phyloP scores from a whole-genome alignment of 2,797 vertebrate species.

The Sebastolobus altivelis region DNA sequence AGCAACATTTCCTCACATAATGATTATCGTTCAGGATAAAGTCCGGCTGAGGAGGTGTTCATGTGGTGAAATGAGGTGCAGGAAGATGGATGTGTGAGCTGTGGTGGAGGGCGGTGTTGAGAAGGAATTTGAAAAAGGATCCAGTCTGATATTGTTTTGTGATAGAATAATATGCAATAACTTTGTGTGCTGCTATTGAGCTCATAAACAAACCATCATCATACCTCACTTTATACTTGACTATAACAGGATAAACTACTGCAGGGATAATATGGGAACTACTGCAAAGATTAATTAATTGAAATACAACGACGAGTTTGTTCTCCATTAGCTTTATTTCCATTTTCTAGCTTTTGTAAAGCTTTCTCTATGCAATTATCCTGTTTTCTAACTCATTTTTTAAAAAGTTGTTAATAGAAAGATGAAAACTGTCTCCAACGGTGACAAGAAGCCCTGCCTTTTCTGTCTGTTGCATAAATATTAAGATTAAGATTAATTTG shows the following conservation, averaged over 20 bases:
- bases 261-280: not conserved
- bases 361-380: not conserved
- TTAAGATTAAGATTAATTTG: too few relatives aligned
- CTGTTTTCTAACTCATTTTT: not conserved
- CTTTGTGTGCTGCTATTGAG: not conserved
- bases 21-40: conserved; percentile 71
- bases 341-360: not conserved
- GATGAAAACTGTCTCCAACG: not conserved
- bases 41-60: conserved; percentile 52
- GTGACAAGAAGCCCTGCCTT: not conserved
- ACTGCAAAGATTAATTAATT: not conserved
- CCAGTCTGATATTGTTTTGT: conserved; percentile 41
- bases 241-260: not conserved
- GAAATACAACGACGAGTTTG: not conserved
- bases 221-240: not conserved
- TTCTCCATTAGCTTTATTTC: not conserved
- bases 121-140: conserved; percentile 62
- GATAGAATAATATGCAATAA: conserved; percentile 33
- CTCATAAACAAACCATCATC: not conserved
- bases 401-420: not conserved
- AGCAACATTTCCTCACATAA: conserved; percentile 58
- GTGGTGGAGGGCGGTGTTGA: conserved; percentile 2
- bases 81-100: conserved; percentile 53
- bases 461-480: too few relatives aligned
- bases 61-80: conserved; percentile 53